Evolutionary conservation across 30 jellyfish, hydroid and myxozoan species (phyloP).

Genomic region (Turritopsis dohrnii): DNA sequence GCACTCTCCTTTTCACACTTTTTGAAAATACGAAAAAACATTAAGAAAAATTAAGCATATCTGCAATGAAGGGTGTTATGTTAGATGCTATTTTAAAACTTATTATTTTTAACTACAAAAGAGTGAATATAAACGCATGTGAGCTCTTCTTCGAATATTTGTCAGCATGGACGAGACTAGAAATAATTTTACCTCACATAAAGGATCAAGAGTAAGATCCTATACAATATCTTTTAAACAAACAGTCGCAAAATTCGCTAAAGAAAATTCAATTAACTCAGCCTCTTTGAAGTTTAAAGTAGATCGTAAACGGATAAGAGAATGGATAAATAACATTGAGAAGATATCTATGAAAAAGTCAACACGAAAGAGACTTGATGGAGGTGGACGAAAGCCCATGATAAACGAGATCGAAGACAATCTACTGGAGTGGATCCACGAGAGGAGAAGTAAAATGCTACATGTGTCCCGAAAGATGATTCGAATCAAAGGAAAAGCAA

Average conservation of each 20-base stretch:
- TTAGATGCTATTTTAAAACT: too few relatives aligned
- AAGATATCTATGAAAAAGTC: conserved; percentile 15
- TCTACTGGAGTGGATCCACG: conserved; percentile 17
- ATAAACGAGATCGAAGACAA: background rate
- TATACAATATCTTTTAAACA: conserved; percentile 19
- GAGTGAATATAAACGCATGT: conserved; percentile 12
- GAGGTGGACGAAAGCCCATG: conserved; percentile 28
- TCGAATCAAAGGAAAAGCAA: conserved; percentile 18
- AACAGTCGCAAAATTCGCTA: conserved; percentile 15
- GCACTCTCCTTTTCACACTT: too few relatives aligned
- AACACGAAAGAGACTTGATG: conserved; percentile 19
- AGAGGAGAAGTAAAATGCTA: conserved; percentile 14
- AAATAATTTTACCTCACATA: conserved; percentile 15
- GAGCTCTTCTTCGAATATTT: conserved; percentile 15
- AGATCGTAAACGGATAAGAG: conserved; percentile 21
- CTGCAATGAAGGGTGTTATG: too few relatives aligned
- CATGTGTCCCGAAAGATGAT: conserved; percentile 16
- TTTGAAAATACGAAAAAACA: too few relatives aligned
- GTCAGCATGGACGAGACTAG: conserved; percentile 13
- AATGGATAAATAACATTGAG: conserved; percentile 17
- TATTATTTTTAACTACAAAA: too few relatives aligned
- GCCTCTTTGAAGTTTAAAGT: conserved; percentile 23
- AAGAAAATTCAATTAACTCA: conserved; percentile 10
- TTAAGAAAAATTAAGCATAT: too few relatives aligned
- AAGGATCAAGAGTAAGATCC: conserved; percentile 22